Evolutionary conservation across 2,888 invertebrate species (phyloP).

Genomic region (Machimus atricapillus): DNA sequence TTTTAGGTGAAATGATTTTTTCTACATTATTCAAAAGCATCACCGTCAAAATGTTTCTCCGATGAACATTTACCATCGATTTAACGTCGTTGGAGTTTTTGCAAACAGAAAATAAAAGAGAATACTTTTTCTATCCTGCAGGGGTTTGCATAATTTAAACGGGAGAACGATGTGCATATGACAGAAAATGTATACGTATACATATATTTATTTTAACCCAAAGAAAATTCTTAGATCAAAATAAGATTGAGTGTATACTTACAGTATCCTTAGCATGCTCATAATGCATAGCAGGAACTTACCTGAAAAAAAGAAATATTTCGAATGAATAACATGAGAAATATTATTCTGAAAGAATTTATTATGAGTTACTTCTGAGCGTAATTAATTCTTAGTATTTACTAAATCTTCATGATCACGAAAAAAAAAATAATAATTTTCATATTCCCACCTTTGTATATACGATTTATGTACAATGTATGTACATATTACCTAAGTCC

Average conservation of each 20-base stretch:
- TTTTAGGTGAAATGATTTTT: not conserved
- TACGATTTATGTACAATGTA: too few species aligned
- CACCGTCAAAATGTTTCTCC: constrained; percentile 3
- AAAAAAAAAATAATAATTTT: not conserved
- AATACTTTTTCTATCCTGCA: not conserved
- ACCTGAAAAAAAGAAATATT: not conserved
- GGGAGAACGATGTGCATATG: not conserved
- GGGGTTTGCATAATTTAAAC: not conserved
- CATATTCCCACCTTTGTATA: not conserved
- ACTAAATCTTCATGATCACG: not conserved
- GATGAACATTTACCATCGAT: constrained; percentile 13
- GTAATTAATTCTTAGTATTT: not conserved
- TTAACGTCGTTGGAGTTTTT: not conserved
- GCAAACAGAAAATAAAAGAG: not conserved
- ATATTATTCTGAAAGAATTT: not conserved
- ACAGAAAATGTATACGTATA: not conserved
- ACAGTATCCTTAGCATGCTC: not conserved
- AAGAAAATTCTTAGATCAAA: not conserved
- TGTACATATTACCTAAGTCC: not conserved
- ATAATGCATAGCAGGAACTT: not conserved
- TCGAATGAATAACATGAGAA: not conserved
- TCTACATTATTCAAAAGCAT: constrained; percentile 1
- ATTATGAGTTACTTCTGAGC: not conserved
- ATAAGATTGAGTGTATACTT: not conserved
- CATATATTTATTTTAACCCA: not conserved